Evolutionary conservation across 2,888 invertebrate species (phyloP), one percentile per base, ranked within the genome.

Genomic region (Polietes domitor): DNA sequence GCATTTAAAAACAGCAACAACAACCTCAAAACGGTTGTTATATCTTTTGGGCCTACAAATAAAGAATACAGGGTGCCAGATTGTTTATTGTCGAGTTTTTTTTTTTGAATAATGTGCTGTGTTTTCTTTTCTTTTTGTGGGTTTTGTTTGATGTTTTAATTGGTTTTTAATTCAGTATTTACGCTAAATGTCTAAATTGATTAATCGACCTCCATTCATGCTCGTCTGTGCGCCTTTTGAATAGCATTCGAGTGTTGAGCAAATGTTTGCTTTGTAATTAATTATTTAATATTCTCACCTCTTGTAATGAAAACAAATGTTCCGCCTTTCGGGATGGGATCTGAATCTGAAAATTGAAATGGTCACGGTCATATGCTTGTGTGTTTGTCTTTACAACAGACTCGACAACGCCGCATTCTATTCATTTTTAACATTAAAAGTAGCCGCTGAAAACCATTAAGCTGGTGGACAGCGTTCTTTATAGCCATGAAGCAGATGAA

Each of bases 81-180:
- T 41, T 41, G 41, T 41, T 41, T 41, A 41, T 32, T 32, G 32
- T n/a, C 9, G 12, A 41, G 10, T 41, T 37, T 37, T 4, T 47
- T 47, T 15, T 47, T 47, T 47, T n/a, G n/a, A n/a, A n/a, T n/a
- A n/a, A n/a, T n/a, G 15, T 47, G 2, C 1, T 47, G 15, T 47
- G 2, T 47, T 47, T 47, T 47, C 0, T 47, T 47, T 47, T 47
- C 6, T 15, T 47, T 58, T 10, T 1, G 19, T 24, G 58, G 24
- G 55, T 58, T 26, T 10, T 26, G 24, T 58, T 47, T 58, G 41
- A 65, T 41, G 32, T 65, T 65, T 65, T 65, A 41, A 65, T 65
- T 65, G 65, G 21, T 65, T 37, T 63, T 65, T 65, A 65, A 65
- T 65, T 65, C 65, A 19, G 21, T 65, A 21, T 65, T 65, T 37